A percentile compares a stretch with the other conserved stretches of the same genome.
Conservation (phyloP, 2,888 invertebrate genomes). For the Microctonus aethiopoides region DNA sequence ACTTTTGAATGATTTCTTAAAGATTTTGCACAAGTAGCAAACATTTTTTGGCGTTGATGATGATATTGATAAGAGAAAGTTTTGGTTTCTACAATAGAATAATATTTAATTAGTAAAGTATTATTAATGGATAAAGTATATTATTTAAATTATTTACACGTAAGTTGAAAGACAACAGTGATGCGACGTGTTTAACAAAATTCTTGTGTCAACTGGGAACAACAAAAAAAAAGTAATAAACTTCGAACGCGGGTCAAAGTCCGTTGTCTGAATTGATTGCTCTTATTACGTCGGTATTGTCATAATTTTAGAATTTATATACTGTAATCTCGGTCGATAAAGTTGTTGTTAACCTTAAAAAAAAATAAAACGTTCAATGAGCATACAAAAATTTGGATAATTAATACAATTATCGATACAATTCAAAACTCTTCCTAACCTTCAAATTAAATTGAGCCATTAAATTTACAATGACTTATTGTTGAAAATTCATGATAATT, state of each 20-base stretch:
- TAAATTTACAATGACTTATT: no score
- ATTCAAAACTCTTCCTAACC: no score
- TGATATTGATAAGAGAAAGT: not conserved
- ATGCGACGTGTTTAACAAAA: not conserved
- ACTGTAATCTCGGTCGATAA: not conserved
- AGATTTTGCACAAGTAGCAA: constrained; percentile 35
- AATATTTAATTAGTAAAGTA: not conserved
- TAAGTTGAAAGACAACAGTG: not conserved
- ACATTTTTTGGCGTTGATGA: constrained; percentile 33
- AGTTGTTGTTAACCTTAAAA: not conserved
- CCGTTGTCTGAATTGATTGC: not conserved
- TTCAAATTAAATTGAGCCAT: no score
- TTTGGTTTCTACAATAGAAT: not conserved
- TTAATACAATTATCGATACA: no score
- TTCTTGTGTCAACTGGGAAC: no score
- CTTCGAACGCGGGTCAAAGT: not conserved
- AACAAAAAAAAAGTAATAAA: no score
- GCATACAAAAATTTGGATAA: no score
- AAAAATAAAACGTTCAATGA: no score
- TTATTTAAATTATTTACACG: not conserved
- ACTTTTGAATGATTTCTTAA: constrained; percentile 32
- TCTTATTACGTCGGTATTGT: not conserved
- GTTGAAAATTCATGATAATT: no score
- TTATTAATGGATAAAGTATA: no score
- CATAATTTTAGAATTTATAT: not conserved